phyloP scores from a whole-genome alignment of 2,888 invertebrate genomes.

The Volucella bombylans region DNA sequence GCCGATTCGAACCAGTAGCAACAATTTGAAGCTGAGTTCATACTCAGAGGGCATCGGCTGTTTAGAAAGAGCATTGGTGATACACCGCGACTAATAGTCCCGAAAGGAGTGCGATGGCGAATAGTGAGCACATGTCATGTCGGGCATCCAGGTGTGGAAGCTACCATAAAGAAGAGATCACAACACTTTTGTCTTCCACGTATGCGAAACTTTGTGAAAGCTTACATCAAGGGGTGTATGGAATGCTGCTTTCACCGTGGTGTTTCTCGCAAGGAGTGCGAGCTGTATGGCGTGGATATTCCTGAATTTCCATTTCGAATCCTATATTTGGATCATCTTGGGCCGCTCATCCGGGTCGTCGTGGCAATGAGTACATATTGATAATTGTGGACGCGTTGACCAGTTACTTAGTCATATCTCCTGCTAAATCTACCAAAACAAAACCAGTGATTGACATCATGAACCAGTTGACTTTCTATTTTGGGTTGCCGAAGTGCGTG shows the following conservation, averaged over 20 bases:
- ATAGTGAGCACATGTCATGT: constrained; percentile 29
- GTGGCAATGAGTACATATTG: constrained; percentile 35
- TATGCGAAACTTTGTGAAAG: constrained; percentile 36
- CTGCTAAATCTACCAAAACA: constrained; percentile 56
- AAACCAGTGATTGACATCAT: constrained; percentile 39
- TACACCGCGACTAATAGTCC: neutral
- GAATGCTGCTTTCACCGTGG: constrained; percentile 37
- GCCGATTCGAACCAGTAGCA: neutral
- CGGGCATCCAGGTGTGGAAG: constrained; percentile 36
- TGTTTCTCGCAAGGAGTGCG: constrained; percentile 10
- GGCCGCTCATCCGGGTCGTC: constrained; percentile 22
- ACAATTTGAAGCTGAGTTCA: too few relatives aligned
- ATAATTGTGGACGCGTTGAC: constrained; percentile 52
- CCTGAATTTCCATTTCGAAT: constrained; percentile 10
- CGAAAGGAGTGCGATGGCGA: constrained; percentile 19
- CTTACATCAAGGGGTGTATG: constrained; percentile 24
- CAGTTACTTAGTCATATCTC: constrained; percentile 33
- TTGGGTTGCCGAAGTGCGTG: constrained; percentile 25
- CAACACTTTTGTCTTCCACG: constrained; percentile 36
- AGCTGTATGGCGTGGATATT: constrained; percentile 40
- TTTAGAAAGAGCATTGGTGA: too few relatives aligned
- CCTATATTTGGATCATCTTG: constrained; percentile 12
- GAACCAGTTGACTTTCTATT: constrained; percentile 15
- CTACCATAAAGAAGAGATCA: constrained; percentile 18
- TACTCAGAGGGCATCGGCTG: too few relatives aligned